Evolutionary conservation across 2,797 vertebrate species (phyloP), one percentile per base, ranked within the genome.

Genomic region (Thalassophryne amazonica): DNA sequence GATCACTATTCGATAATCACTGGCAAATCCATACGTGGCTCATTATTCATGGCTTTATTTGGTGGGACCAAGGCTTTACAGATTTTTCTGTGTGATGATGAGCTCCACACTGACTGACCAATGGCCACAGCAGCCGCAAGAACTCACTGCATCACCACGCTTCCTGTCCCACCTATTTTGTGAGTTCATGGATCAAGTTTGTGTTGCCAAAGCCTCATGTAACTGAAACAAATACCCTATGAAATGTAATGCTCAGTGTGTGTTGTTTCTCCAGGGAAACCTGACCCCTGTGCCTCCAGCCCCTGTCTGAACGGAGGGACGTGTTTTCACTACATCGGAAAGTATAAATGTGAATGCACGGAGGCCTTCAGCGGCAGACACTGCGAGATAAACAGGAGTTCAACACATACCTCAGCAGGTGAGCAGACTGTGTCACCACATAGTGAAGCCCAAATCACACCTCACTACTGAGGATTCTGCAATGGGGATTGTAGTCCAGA

Each of bases 241-340:
- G n/a, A n/a, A n/a, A n/a, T n/a, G n/a, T 47, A n/a, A 41, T 11
- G 10, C 1, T 20, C 4, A 25, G 4, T 25, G 21, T 73, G 39
- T 28, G 0, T 63, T 60, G 47, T 68, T 60, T 78, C 21, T 83
- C 52, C 78, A 99, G 97, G 96, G 50, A 98, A 96, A 73, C 96
- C 95, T 0, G 96, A 98, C 81, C 95, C 97, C 0, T 99, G 97
- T 1, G 86, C 95, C 10, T 98, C 96, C 0, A 92, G 95, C 53
- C 97, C 97, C 12, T 99, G 97, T 78, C 87, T 95, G 63, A 98
- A 98, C 0, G 95, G 94, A 0, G 97, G 97, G 28, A 98, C 95
- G 1, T 98, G 96, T 83, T 98, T 98, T 84, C 97, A 99, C 83
- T 99, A 99, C 84, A 96, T 96, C 2, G 97, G 96, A 69, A 99